Conservation (phyloP, 2,797 vertebrate species). For the Microctenopoma stevenorrisi region DNA sequence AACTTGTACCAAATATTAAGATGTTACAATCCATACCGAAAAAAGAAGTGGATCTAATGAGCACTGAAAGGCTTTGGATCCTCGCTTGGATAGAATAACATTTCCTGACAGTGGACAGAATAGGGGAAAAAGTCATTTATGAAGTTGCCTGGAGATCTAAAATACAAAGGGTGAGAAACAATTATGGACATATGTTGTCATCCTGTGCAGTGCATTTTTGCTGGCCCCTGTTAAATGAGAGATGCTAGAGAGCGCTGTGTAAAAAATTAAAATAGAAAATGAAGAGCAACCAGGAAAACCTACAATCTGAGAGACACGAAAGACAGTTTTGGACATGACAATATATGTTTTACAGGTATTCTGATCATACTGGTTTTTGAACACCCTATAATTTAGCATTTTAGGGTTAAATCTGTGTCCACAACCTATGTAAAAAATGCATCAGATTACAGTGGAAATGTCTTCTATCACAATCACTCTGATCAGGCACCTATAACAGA, state of each 20-base stretch:
- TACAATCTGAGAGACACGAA: slow-evolving; percentile 57
- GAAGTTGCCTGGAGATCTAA: slow-evolving; percentile 67
- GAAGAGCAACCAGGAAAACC: slow-evolving; percentile 39
- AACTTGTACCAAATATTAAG: slow-evolving; percentile 27
- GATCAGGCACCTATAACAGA: slow-evolving; percentile 40
- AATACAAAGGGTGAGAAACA: slow-evolving; percentile 69
- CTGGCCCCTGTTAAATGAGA: slow-evolving; percentile 71
- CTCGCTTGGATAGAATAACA: slow-evolving; percentile 51
- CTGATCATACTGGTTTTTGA: slow-evolving; percentile 25
- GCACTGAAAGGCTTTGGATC: slow-evolving; percentile 40
- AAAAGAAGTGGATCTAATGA: slow-evolving; percentile 30
- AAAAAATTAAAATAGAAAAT: slow-evolving; percentile 20
- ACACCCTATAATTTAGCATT: slow-evolving; percentile 50
- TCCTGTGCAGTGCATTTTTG: slow-evolving; percentile 60
- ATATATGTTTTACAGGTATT: slow-evolving; percentile 10
- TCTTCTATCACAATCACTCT: neutral
- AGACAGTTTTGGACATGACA: slow-evolving; percentile 49
- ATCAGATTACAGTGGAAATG: neutral
- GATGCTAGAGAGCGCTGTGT: slow-evolving; percentile 53
- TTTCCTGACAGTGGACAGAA: slow-evolving; percentile 70
- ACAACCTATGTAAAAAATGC: neutral
- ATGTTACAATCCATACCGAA: slow-evolving; percentile 16
- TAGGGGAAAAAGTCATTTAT: slow-evolving; percentile 53
- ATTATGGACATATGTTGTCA: slow-evolving; percentile 58
- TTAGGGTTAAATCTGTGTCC: slow-evolving; percentile 32